These are phyloP conservation scores for Chrysolina haemoptera DNA, from an alignment of 2,888 invertebrate genomes.

Conservation along the genomic window DNA sequence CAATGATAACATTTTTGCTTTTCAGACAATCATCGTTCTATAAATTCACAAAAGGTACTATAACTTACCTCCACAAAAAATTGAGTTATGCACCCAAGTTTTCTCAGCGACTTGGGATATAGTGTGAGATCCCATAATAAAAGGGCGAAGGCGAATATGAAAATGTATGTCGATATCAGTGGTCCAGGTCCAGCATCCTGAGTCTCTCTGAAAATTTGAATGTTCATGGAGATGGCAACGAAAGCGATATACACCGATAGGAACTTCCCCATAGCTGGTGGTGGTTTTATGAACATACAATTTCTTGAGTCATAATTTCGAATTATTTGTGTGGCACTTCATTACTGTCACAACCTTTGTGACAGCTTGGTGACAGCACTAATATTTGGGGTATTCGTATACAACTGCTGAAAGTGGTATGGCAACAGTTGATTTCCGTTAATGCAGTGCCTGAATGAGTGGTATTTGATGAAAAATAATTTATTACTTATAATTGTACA, in stretches of 20 bases:
- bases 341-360: background rate
- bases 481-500: no score
- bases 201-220: slow-evolving; percentile 62
- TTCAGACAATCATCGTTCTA: no score
- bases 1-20: no score
- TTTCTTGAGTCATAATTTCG: slow-evolving; percentile 12
- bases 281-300: background rate
- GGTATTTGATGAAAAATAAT: no score
- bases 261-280: slow-evolving; percentile 62
- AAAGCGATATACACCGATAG: slow-evolving; percentile 61
- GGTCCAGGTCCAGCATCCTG: slow-evolving; percentile 58
- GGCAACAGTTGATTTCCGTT: background rate
- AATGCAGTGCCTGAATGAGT: background rate
- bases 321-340: background rate
- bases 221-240: slow-evolving; percentile 58
- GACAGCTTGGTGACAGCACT: background rate
- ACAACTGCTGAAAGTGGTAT: background rate
- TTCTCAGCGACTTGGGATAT: slow-evolving; percentile 62
- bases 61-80: slow-evolving; percentile 59
- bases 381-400: background rate
- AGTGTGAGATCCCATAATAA: slow-evolving; percentile 62
- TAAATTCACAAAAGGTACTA: no score
- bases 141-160: slow-evolving; percentile 61
- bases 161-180: slow-evolving; percentile 61
- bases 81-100: slow-evolving; percentile 55